These are phyloP conservation scores for Poeciliopsis infans DNA, from an alignment of 2,797 vertebrate species.

Conservation along the genomic window DNA sequence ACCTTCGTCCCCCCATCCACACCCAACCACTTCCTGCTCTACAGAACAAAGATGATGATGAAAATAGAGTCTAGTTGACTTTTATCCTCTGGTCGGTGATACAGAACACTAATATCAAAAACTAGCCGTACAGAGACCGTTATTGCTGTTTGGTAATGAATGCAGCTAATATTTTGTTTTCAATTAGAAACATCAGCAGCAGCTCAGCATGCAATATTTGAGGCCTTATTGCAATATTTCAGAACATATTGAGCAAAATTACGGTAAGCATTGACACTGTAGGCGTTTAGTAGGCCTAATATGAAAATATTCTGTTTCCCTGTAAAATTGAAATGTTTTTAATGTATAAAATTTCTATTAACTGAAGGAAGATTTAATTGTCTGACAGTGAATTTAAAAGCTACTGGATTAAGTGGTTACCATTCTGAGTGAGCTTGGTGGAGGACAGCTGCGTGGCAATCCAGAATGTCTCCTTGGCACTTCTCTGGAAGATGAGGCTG, in stretches of 20 bases:
- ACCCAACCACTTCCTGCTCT: neutral
- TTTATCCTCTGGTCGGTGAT: neutral
- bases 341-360: neutral
- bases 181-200: neutral
- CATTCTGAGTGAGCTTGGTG: slow-evolving; percentile 94
- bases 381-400: neutral
- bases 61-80: neutral
- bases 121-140: neutral
- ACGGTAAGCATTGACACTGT: neutral
- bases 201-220: neutral
- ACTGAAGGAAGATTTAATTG: neutral
- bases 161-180: neutral
- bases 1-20: accelerated
- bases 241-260: neutral
- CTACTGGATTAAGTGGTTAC: slow-evolving; percentile 63
- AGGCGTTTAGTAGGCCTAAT: too few species aligned
- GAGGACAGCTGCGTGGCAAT: slow-evolving; percentile 95
- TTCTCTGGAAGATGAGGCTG: slow-evolving; percentile 96
- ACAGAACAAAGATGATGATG: neutral
- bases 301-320: neutral
- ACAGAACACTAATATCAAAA: neutral
- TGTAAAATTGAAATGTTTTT: neutral
- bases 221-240: neutral
- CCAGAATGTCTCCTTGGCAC: slow-evolving; percentile 95
- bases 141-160: neutral